Evolutionary conservation across 1,140 invertebrate genomes (phyloP), one percentile per base, ranked within the genome.

Genomic region (Gyrodactylus bullatarudis): DNA sequence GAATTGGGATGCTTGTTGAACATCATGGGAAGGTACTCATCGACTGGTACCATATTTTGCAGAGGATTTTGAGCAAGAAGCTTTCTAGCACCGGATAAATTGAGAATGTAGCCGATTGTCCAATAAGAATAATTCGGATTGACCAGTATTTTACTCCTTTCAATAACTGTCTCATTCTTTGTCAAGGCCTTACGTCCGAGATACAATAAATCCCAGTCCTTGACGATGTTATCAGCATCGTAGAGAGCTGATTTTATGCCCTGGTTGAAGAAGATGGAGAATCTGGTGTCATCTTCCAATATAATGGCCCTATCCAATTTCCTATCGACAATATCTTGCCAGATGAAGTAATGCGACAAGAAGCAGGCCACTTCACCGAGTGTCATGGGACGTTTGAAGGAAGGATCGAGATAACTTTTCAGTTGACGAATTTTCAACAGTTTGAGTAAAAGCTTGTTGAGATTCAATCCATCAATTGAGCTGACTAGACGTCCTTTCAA

Each of bases 301-400:
- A 98, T 84, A 76, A 97, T 81, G 8, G 26, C 69, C 21, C 69
- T 23, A 71, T 71, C 26, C 8, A 71, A 16, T 16, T 23, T 71
- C 69, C 20, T 23, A 71, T 71, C 69, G 26, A 34, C 71, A 81
- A 90, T 87, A 81, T 87, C 85, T 77, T 87, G 82, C 92, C 92
- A 96, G 74, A 94, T 85, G 34, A 83, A 82, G 78, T 89, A 92
- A 80, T 96, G 92, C 79, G 89, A 94, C 2, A 97, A 81, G 78
- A 96, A 96, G 78, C 92, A 97, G 16, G 91, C 92, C 73, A 96
- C 87, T 82, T 97, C 92, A 8, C 92, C 92, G 79, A 87, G 86
- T 70, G 88, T 96, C 86, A 97, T 23, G 79, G 80, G 87, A 87
- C 87, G 86, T 78, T 89, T 87, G 75, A 88, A 86, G 83, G 88